These are phyloP conservation scores for Tiaroga cobitis DNA, from an alignment of 2,797 vertebrate species.

Conservation along the genomic window DNA sequence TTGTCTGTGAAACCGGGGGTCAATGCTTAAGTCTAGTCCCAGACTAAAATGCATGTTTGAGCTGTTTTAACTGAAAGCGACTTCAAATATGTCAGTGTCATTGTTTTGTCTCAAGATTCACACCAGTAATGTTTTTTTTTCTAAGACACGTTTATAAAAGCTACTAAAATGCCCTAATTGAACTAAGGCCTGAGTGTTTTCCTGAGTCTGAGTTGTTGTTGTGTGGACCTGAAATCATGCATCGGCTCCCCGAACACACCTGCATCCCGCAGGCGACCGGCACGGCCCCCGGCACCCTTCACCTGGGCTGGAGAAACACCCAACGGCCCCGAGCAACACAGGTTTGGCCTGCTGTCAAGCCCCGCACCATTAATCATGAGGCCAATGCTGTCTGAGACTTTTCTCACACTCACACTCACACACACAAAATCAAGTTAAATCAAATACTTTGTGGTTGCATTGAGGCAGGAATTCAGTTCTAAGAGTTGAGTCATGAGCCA, in stretches of 20 bases:
- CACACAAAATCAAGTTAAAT: background rate
- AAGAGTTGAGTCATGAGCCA: slow-evolving; percentile 1
- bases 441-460: background rate
- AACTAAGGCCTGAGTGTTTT: background rate
- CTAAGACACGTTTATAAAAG: too few species aligned
- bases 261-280: slow-evolving; percentile 75
- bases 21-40: too few species aligned
- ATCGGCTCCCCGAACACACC: slow-evolving; percentile 68
- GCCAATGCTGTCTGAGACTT: slow-evolving; percentile 51
- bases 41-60: too few species aligned
- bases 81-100: too few species aligned
- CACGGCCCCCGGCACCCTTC: slow-evolving; percentile 74
- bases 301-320: slow-evolving; percentile 78
- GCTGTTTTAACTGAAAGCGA: too few species aligned
- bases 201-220: slow-evolving; percentile 54
- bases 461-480: background rate
- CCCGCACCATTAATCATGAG: slow-evolving; percentile 77
- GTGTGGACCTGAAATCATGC: background rate
- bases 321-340: slow-evolving; percentile 73
- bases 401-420: background rate
- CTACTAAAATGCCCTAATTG: too few species aligned
- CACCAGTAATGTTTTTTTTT: too few species aligned
- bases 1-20: too few species aligned
- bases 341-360: slow-evolving; percentile 74
- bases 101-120: too few species aligned